Evolutionary conservation across 2,113 vertebrate species (phyloP).

Genomic region (Aptenodytes patagonicus): DNA sequence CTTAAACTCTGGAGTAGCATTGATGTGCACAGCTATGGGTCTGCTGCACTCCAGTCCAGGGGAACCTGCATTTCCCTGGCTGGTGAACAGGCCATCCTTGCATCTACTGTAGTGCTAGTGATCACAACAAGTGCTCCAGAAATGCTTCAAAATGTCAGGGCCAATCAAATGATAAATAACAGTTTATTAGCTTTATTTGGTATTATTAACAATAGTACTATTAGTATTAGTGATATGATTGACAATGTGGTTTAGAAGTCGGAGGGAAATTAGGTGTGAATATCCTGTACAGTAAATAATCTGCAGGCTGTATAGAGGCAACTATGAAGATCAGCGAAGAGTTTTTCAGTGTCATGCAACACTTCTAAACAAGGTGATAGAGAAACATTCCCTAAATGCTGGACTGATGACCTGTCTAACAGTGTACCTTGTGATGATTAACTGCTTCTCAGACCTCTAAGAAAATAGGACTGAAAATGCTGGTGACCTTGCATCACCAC

Average conservation of each 20-base stretch:
- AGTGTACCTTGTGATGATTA: conserved; percentile 22
- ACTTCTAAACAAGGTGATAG: conserved; percentile 27
- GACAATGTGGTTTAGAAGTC: not conserved
- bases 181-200: not conserved
- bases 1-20: not conserved
- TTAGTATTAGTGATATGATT: not conserved
- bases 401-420: conserved; percentile 31
- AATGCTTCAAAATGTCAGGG: not conserved
- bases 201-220: not conserved
- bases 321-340: conserved; percentile 14
- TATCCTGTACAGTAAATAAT: conserved; percentile 22
- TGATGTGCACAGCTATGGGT: not conserved
- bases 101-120: not conserved
- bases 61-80: not conserved
- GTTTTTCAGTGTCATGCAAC: conserved; percentile 23
- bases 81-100: not conserved
- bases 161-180: not conserved
- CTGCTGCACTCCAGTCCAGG: not conserved
- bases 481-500: conserved; percentile 11
- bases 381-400: conserved; percentile 33
- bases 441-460: conserved; percentile 10
- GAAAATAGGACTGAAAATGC: conserved; percentile 27
- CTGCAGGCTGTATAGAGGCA: conserved; percentile 30
- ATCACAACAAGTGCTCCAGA: not conserved
- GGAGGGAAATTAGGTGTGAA: not conserved